Conservation (phyloP, 2,113 vertebrate species). For the Morone chrysops region DNA sequence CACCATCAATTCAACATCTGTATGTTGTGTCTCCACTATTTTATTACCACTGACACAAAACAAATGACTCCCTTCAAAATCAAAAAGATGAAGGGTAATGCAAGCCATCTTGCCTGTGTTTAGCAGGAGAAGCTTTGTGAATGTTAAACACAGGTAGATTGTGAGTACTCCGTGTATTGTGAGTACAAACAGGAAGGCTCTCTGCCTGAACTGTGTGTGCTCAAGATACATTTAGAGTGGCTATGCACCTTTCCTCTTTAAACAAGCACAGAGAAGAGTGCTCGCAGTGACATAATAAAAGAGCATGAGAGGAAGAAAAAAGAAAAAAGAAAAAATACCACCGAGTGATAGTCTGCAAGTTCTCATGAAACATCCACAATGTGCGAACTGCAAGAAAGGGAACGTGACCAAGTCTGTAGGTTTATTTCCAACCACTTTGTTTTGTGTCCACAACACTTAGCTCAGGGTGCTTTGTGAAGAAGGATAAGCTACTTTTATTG, state of each 20-base stretch:
- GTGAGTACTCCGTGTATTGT: background rate
- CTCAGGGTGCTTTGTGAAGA: slow-evolving; percentile 43
- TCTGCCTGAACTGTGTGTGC: slow-evolving; percentile 13
- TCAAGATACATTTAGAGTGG: slow-evolving; percentile 28
- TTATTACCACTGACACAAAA: slow-evolving; percentile 22
- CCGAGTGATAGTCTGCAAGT: slow-evolving; percentile 38
- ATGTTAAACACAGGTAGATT: slow-evolving; percentile 45
- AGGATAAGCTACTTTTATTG: slow-evolving; percentile 52
- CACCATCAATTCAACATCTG: background rate
- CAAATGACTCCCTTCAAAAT: slow-evolving; percentile 24
- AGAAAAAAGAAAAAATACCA: background rate
- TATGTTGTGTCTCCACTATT: background rate
- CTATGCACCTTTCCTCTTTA: slow-evolving; percentile 56
- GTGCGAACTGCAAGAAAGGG: background rate
- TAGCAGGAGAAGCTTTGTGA: background rate
- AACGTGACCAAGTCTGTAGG: slow-evolving; percentile 21
- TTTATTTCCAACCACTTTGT: slow-evolving; percentile 61
- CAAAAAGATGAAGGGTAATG: slow-evolving; percentile 15
- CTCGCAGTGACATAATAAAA: slow-evolving; percentile 23
- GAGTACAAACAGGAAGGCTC: background rate
- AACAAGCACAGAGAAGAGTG: slow-evolving; percentile 47
- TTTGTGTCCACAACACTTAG: slow-evolving; percentile 70
- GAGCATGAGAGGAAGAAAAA: slow-evolving; percentile 18
- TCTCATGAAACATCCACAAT: slow-evolving; percentile 41
- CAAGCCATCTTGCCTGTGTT: background rate